A percentile compares a stretch with the other conserved stretches of the same genome.
Conservation (phyloP, 2,888 invertebrate genomes). For the Eilema sororculum region DNA sequence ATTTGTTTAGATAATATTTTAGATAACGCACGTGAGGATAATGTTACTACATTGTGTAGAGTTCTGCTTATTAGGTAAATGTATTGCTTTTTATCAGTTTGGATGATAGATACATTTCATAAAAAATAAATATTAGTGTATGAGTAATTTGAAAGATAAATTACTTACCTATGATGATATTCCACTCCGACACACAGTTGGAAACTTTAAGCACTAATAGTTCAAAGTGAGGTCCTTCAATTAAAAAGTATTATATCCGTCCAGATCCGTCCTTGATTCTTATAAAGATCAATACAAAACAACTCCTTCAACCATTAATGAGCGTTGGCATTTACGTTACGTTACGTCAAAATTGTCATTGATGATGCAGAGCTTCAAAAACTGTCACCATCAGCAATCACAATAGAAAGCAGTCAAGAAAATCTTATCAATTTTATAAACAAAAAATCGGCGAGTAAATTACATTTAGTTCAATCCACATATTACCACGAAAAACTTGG, state of each 20-base stretch:
- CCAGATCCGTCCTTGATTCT: conserved; percentile 45
- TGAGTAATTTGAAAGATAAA: conserved; percentile 4
- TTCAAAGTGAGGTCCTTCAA: conserved; percentile 34
- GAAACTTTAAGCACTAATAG: conserved; percentile 27
- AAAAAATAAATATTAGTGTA: conserved; percentile 1
- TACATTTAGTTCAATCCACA: neutral
- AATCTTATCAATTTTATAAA: neutral
- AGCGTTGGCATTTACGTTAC: conserved; percentile 20
- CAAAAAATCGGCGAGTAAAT: neutral
- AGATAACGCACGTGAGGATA: neutral
- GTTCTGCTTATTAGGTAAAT: neutral
- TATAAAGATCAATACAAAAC: conserved; percentile 64
- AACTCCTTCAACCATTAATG: conserved; percentile 51
- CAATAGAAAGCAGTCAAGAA: neutral
- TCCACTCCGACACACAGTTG: conserved; percentile 25
- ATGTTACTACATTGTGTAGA: neutral
- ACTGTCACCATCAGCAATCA: conserved; percentile 5
- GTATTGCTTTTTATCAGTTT: neutral
- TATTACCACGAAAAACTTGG: neutral
- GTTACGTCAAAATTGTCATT: conserved; percentile 20
- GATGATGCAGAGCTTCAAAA: neutral
- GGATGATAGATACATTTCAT: neutral
- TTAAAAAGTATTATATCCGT: conserved; percentile 34
- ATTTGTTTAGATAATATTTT: neutral
- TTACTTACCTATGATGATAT: conserved; percentile 40